Evolutionary conservation across 1,140 invertebrate genomes (phyloP), one percentile per base, ranked within the genome.

Genomic region (Paraescarpia echinospica): DNA sequence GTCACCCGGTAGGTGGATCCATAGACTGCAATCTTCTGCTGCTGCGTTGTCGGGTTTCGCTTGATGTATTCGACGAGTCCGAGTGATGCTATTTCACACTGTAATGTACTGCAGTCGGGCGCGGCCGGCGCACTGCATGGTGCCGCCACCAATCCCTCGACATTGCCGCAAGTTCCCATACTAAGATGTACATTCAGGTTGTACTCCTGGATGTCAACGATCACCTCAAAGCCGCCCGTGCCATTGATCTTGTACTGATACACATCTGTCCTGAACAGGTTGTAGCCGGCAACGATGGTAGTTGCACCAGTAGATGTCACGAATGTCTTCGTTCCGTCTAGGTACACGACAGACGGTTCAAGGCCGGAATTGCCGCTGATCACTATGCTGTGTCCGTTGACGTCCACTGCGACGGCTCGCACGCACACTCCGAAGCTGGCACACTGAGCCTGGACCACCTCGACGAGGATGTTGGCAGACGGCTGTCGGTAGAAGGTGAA

Each of bases 1-100:
- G 6, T 34, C 35, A 34, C 34, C 9, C 27, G 33, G 34, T 35
- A 90, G 27, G 33, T 34, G 89, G 89, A 90, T 9, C 89, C 89
- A 35, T 90, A 90, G 9, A n/a, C 89, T 34, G 89, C 5, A 90
- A 90, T 90, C 89, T 34, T 18, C 48, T 1, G 35, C 91, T 91
- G 91, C 22, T 33, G 34, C 18, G 48, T 77, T 22, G 59, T 27
- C 22, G 34, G 91, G 48, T 41, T 41, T 48, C 4, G 34, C 41
- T 91, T 91, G 12, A 48, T 48, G n/a, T 91, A 91, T 48, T 91
- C 34, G 22, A 34, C 91, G 33, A 91, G 33, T 35, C 91, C 91
- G 2, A 91, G 33, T 27, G 91, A 33, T 31, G 34, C 33, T 48
- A 91, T 22, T 59, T 41, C 34, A 33, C 91, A 91, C 35, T 35